phyloP scores from a whole-genome alignment of 2,797 vertebrate genomes.

The Percopsis omiscomaycus region DNA sequence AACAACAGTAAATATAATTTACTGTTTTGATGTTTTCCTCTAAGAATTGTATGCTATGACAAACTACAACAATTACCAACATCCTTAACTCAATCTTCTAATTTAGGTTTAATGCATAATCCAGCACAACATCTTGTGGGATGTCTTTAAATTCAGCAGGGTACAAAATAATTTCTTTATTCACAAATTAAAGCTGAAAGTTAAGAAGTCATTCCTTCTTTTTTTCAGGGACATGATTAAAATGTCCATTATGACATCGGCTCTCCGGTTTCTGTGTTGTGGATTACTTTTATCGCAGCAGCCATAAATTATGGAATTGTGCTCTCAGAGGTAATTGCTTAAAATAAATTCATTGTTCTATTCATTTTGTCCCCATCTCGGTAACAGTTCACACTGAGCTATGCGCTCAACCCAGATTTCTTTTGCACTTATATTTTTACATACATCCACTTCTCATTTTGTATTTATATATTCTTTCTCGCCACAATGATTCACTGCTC shows the following conservation, averaged over 20 bases:
- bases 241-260: conserved; percentile 80
- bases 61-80: conserved; percentile 31
- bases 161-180: conserved; percentile 70
- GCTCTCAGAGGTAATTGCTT: conserved; percentile 78
- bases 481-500: conserved; percentile 42
- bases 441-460: conserved; percentile 29
- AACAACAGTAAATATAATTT: not conserved
- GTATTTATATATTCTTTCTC: conserved; percentile 31
- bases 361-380: conserved; percentile 64
- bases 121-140: conserved; percentile 60
- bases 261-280: conserved; percentile 79
- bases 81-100: conserved; percentile 37
- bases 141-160: conserved; percentile 65
- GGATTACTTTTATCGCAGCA: conserved; percentile 79
- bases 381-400: conserved; percentile 64
- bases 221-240: conserved; percentile 77
- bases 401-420: conserved; percentile 60
- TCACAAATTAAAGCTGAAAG: conserved; percentile 79
- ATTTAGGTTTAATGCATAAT: conserved; percentile 54
- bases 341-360: conserved; percentile 76
- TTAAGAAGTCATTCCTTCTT: conserved; percentile 75
- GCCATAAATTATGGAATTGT: conserved; percentile 77
- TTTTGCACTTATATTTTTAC: conserved; percentile 41
- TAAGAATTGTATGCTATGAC: conserved; percentile 12
- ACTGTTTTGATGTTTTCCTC: not conserved